Conservation (phyloP, 92 coral and sea anemone species). For the Parazoanthus swiftii region DNA sequence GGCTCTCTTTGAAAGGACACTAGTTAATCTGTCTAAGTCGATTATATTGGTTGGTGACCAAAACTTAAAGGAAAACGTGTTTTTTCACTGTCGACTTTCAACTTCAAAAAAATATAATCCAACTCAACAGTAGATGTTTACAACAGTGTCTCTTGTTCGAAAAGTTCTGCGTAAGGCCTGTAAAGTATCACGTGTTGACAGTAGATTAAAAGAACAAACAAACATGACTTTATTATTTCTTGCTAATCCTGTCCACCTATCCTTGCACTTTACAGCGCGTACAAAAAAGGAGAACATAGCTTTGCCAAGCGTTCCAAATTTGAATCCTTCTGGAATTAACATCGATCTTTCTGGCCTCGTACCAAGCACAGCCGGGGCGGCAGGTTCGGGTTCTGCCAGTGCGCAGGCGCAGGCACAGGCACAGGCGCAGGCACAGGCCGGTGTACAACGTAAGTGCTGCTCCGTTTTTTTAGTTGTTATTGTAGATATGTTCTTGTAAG, state of each 20-base stretch:
- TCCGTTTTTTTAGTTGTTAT: neutral
- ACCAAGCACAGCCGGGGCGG: neutral
- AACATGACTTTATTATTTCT: too few relatives aligned
- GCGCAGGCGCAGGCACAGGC: neutral
- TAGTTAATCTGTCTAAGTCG: too few relatives aligned
- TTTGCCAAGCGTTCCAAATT: neutral
- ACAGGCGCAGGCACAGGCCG: neutral
- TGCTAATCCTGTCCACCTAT: too few relatives aligned
- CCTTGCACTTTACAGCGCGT: neutral
- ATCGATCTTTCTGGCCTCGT: neutral
- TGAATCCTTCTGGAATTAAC: neutral
- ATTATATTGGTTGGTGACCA: too few relatives aligned
- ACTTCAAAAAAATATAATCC: too few relatives aligned
- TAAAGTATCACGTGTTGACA: neutral
- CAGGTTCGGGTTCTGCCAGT: neutral
- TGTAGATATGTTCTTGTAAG: neutral
- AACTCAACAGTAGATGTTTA: too few relatives aligned
- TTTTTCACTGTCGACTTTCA: too few relatives aligned
- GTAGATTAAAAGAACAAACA: too few relatives aligned
- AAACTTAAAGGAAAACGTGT: too few relatives aligned
- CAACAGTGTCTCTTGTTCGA: too few relatives aligned
- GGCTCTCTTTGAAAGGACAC: too few relatives aligned
- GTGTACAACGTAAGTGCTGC: neutral
- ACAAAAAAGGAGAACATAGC: constrained; percentile 25
- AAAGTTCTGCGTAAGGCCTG: too few relatives aligned